phyloP scores from a whole-genome alignment of 2,797 vertebrate genomes.

The Podargus strigoides region DNA sequence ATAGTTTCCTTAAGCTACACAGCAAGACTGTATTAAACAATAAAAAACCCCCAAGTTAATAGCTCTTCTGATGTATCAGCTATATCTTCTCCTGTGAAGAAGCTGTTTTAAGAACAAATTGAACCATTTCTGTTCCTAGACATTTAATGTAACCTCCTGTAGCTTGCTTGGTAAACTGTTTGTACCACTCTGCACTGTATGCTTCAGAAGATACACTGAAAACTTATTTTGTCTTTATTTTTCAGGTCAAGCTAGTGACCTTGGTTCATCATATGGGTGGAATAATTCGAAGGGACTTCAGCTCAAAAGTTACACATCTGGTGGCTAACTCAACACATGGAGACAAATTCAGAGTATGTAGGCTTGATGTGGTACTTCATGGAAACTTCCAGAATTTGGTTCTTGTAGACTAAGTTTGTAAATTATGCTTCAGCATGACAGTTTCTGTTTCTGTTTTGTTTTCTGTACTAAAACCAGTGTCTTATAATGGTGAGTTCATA shows the following conservation, averaged over 20 bases:
- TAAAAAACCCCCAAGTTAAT: not conserved
- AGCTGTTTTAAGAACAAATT: not conserved
- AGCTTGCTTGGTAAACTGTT: not conserved
- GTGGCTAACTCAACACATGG: slow-evolving; percentile 92
- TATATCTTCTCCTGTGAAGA: not conserved
- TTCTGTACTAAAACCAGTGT: not conserved
- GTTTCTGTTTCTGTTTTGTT: not conserved
- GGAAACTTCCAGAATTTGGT: not conserved
- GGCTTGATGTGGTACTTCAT: not conserved
- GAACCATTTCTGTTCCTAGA: not conserved
- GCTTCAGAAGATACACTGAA: not conserved
- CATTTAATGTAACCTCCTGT: not conserved
- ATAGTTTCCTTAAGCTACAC: not conserved
- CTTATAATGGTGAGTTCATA: not conserved
- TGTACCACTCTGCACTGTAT: not conserved
- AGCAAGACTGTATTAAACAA: not conserved
- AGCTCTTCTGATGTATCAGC: not conserved
- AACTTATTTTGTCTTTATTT: not conserved
- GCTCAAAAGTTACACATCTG: slow-evolving; percentile 94
- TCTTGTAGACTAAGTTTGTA: not conserved
- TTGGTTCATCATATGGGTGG: slow-evolving; percentile 98
- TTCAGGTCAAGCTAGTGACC: slow-evolving; percentile 89
- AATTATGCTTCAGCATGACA: not conserved
- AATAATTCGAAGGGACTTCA: slow-evolving; percentile 91
- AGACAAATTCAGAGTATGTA: slow-evolving; percentile 94